Conservation (phyloP, 2,888 invertebrate species). For the Parnassius smintheus region DNA sequence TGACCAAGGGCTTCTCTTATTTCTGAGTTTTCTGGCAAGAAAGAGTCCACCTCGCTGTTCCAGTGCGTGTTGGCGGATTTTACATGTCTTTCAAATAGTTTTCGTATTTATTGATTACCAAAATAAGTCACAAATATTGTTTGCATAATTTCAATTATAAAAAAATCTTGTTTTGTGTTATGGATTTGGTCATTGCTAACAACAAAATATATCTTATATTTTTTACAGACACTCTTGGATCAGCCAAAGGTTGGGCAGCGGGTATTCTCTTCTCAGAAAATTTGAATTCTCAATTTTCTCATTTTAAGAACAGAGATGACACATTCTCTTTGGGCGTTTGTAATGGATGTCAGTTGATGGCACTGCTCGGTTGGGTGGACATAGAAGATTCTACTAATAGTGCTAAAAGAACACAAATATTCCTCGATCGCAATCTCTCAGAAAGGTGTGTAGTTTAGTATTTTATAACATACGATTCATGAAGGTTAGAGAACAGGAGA, state of each 20-base stretch:
- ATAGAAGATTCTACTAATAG: slow-evolving; percentile 49
- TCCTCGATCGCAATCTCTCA: slow-evolving; percentile 92
- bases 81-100: no score
- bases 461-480: no score
- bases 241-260: slow-evolving; percentile 99
- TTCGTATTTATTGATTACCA: no score
- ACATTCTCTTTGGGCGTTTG: slow-evolving; percentile 99
- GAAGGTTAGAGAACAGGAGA: no score
- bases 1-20: no score
- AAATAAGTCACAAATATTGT: no score
- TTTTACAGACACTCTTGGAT: slow-evolving; percentile 92
- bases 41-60: no score
- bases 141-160: no score
- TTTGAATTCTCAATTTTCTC: slow-evolving; percentile 88
- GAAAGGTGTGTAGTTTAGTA: slow-evolving; percentile 83
- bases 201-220: background rate
- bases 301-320: slow-evolving; percentile 87
- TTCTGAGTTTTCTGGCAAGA: no score
- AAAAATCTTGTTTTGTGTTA: no score
- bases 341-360: slow-evolving; percentile 99
- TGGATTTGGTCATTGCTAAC: no score
- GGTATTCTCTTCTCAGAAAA: slow-evolving; percentile 90
- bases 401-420: slow-evolving; percentile 76
- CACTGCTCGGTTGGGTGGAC: slow-evolving; percentile 94
- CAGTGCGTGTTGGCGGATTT: no score